Evolutionary conservation across 2,888 invertebrate genomes (phyloP), one percentile per base, ranked within the genome.

Genomic region (Archips xylosteana): DNA sequence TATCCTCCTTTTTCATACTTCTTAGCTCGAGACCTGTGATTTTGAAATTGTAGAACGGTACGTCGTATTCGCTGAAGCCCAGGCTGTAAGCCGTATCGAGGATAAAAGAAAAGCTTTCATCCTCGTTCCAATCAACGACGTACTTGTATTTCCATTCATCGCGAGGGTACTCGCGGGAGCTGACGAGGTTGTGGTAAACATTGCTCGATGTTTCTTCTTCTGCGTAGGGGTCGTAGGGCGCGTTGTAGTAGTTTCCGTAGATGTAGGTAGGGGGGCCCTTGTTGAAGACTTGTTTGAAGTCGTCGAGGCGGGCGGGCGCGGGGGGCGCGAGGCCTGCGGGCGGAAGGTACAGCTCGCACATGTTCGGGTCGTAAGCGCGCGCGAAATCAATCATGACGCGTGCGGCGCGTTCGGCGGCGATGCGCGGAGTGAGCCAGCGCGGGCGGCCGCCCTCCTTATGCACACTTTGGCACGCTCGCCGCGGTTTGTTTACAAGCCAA

Each of bases 101-200:
- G 72, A 95, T 82, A 96, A 96, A 96, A 75, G 94, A 92, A 71
- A 94, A 89, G 57, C 95, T 95, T 82, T 96, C 96, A 13, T 94
- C 94, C 72, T 94, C 93, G 76, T 85, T 94, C 96, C 96, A 96
- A 15, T 94, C 90, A 75, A 85, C 84, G 49, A 95, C 88, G 61
- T 91, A 88, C 80, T 95, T 96, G 80, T 88, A 89, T 75, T 90
- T 91, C 95, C 95, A 96, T 60, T 94, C 94, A 42, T 92, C 92
- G 47, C 88, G 84, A 75, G 85, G 86, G 81, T 89, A 89, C 76
- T 91, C 91, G 65, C 91, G 84, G 77, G 87, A 84, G 82, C 81
- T 88, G 80, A 92, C 87, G 75, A 94, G 87, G 80, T 85, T 91
- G 85, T 92, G 92, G 86, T 94, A 94, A 12, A 92, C 91, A 75